Percentiles rank a stretch among this genome's conserved stretches.
These are phyloP conservation scores for Lochmaea crataegi DNA, from an alignment of 2,888 invertebrate species.

Conservation along the genomic window DNA sequence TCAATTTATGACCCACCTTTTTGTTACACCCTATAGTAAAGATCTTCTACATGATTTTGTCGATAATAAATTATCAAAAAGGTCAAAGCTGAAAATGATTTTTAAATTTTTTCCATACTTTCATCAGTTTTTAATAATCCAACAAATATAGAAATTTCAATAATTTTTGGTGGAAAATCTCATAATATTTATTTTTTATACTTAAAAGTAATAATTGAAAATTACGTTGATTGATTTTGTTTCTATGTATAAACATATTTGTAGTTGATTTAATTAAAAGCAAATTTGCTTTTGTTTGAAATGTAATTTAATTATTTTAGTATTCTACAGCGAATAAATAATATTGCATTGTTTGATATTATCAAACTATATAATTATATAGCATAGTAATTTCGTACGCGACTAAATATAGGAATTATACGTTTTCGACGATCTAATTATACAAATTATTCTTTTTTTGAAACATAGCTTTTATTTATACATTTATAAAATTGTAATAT, in stretches of 20 bases:
- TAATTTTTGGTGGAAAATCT: too few relatives aligned
- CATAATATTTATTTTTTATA: not conserved
- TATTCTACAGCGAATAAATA: not conserved
- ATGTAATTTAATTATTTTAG: not conserved
- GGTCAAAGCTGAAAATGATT: too few relatives aligned
- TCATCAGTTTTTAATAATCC: too few relatives aligned
- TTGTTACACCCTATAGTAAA: too few relatives aligned
- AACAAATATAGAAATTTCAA: too few relatives aligned
- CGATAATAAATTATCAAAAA: too few relatives aligned
- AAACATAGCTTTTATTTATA: too few relatives aligned
- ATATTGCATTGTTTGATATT: not conserved
- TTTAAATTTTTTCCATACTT: too few relatives aligned
- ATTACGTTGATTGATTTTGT: not conserved
- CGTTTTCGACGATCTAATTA: not conserved
- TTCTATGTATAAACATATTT: not conserved
- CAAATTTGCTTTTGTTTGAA: not conserved
- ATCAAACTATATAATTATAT: not conserved
- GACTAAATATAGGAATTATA: not conserved
- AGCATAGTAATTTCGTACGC: not conserved
- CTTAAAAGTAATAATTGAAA: not conserved
- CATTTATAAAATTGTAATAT: too few relatives aligned
- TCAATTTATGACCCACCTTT: too few relatives aligned
- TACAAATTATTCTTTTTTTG: not conserved
- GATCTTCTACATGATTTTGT: too few relatives aligned
- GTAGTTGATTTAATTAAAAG: not conserved